A percentile compares a stretch with the other conserved stretches of the same genome.
Conservation (phyloP, 2,888 invertebrate genomes). For the Eristalis intricaria region DNA sequence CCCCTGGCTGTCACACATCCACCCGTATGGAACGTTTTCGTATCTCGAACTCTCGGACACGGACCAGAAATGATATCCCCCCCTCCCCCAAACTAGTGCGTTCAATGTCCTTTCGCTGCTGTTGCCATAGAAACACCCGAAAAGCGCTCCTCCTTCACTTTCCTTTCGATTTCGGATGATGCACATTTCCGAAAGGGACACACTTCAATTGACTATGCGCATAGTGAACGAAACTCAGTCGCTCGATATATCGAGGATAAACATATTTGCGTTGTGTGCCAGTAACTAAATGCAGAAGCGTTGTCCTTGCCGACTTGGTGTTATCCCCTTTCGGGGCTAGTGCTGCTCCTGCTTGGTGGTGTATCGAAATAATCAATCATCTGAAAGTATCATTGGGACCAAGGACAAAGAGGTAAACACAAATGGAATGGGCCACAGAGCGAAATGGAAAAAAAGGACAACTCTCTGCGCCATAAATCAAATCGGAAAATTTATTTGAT, state of each 20-base stretch:
- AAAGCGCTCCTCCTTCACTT: not conserved
- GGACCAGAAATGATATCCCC: constrained; percentile 15
- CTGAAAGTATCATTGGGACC: constrained; percentile 36
- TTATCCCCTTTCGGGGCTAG: not conserved
- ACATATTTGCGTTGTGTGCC: constrained; percentile 6
- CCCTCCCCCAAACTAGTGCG: not conserved
- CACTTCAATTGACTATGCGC: constrained; percentile 59
- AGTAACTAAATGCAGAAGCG: constrained; percentile 17
- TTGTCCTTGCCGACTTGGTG: not conserved
- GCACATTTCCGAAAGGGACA: constrained; percentile 53
- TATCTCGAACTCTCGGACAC: not conserved
- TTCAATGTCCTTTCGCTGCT: constrained; percentile 51
- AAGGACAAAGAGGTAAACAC: not conserved
- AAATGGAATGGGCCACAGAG: not conserved
- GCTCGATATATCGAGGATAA: constrained; percentile 30
- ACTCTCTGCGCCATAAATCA: constrained; percentile 55
- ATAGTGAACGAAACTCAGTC: constrained; percentile 16
- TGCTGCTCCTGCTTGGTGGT: not conserved
- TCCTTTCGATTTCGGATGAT: constrained; percentile 45
- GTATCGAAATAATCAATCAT: constrained; percentile 65
- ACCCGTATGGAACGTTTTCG: not conserved
- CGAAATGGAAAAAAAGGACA: constrained; percentile 27
- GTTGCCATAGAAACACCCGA: constrained; percentile 65
- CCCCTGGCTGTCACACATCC: not conserved
- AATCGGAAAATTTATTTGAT: constrained; percentile 61